Base-by-base conservation (phyloP, 1,140 invertebrate species). In the Sipha flava region DNA sequence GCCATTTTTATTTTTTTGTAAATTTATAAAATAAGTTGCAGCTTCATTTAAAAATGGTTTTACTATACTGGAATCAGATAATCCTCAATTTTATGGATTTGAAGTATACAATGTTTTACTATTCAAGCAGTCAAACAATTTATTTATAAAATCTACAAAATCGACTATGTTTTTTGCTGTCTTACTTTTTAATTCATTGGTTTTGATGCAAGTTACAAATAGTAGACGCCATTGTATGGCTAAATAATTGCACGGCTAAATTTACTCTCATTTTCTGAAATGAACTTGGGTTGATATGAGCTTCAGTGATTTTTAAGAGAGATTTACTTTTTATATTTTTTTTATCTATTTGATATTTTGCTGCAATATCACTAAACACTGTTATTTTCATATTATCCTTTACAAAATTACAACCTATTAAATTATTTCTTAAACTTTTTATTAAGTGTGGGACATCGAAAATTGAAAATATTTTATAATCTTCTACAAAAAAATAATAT, bases 381-480 rank as follows among this genome's bases (percentile, higher is more conserved):
- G 54, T 12, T 9, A 59, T 16, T 59, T 2, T 73, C 29, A 29
- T 29, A 52, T 52, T 21, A 12, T 16, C 29, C 23, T 75, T 47
- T n/a, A 26, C 14, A 3, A 73, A 31, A 49, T n/a, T 26, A 29
- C 23, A 52, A 26, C 43, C 47, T 26, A 49, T 45, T 23, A 73
- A 73, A 31, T 49, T 49, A 31, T 73, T 70, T 70, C 66, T n/a
- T 43, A 70, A 23, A 29, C 66, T 70, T 23, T 70, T 70, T 23
- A 47, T n/a, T 26, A 70, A 40, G 18, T 70, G 66, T 7, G 66
- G 66, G 1, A 47, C 21, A 70, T 70, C 66, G 16, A 43, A 70
- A 47, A 47, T 45, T 45, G 66, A 70, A 73, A 73, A 34, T 73
- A 34, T 73, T 73, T 73, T 34, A 34, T 79, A 7, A 12, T 79